A percentile compares a stretch with the other conserved stretches of the same genome.
phyloP scores from a whole-genome alignment of 2,888 invertebrate genomes.

The Pherbina coryleti region DNA sequence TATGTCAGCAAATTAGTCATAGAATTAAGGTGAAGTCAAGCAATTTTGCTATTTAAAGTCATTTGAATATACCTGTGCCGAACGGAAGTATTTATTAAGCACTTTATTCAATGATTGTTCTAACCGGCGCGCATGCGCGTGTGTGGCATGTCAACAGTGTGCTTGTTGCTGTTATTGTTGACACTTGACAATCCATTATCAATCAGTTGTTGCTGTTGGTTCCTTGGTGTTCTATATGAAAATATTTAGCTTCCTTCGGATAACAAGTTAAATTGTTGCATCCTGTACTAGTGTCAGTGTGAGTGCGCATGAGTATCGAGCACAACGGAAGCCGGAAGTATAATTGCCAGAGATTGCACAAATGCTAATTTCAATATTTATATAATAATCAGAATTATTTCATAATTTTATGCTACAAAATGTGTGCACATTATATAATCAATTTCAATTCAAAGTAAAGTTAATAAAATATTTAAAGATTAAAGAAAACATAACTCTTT shows the following conservation, averaged over 20 bases:
- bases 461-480: too few relatives aligned
- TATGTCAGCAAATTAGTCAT: not conserved
- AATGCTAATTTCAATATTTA: too few relatives aligned
- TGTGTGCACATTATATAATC: too few relatives aligned
- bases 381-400: too few relatives aligned
- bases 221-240: not conserved
- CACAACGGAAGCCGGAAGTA: not conserved
- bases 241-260: not conserved
- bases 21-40: not conserved
- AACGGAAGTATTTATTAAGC: not conserved
- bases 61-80: not conserved
- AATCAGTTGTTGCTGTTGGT: not conserved
- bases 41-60: not conserved
- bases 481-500: too few relatives aligned
- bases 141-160: slow-evolving; percentile 1
- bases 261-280: not conserved
- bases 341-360: not conserved
- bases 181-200: not conserved
- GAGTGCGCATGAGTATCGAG: not conserved
- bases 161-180: not conserved
- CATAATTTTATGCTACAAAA: too few relatives aligned
- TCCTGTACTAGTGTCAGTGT: not conserved
- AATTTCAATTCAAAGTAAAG: too few relatives aligned
- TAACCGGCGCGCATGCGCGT: not conserved
- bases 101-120: not conserved